Evolutionary conservation across 1,140 invertebrate genomes (phyloP), one percentile per base, ranked within the genome.

Genomic region (Drosophila ercepeae): DNA sequence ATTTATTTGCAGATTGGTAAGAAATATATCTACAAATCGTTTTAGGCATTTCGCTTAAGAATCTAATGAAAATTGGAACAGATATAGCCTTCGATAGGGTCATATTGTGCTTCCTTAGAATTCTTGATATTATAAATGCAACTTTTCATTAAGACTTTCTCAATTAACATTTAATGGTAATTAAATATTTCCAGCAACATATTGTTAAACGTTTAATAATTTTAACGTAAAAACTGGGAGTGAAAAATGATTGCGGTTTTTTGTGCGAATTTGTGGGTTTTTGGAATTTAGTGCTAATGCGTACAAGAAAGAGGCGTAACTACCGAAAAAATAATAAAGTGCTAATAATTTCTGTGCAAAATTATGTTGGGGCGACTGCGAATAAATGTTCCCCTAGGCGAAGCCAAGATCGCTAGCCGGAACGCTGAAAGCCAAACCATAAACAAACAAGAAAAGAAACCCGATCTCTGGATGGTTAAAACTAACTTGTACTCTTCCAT

Each of bases 231-330:
- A 61, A 51, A 34, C 13, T 29, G 36, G 23, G 41, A 55, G 44
- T 50, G 25, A 42, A 63, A 29, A 36, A 41, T 53, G 29, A 13
- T 36, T 16, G n/a, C n/a, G 32, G 36, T 14, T 53, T 34, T 23
- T 9, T 39, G 27, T 49, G 16, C 29, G 21, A 45, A 39, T 53
- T 27, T 59, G 41, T 50, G 52, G 54, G 14, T 70, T 45, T 45
- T 72, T 46, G 18, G 21, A 72, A 72, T 72, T 72, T 72, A 71
- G 69, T 72, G 69, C 81, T 86, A 79, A 86, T 84, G 72, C 73
- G 72, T 76, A 84, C 81, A 84, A 86, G 81, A 81, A 84, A 84
- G 81, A 67, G 81, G 81, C 81, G 81, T 86, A 70, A 49, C 81
- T 53, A 49, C 54, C 73, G 34, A 84, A 84, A 79, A 76, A 68